Conservation (phyloP, 2,888 invertebrate genomes). For the Orchesella flavescens region DNA sequence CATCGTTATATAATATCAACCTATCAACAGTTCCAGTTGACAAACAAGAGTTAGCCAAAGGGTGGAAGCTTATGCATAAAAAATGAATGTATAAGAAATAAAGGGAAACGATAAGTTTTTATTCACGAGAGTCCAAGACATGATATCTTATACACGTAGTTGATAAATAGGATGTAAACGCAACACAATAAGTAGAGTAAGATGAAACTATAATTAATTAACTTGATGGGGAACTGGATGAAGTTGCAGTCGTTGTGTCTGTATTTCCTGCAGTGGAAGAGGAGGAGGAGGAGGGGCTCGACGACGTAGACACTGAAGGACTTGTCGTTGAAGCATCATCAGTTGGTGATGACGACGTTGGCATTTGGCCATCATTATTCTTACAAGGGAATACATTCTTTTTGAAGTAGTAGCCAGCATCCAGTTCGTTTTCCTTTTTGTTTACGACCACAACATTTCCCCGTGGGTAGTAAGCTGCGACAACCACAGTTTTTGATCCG, state of each 20-base stretch:
- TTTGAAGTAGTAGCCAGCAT: conserved; percentile 59
- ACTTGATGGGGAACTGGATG: neutral
- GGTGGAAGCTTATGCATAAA: neutral
- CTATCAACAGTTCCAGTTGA: neutral
- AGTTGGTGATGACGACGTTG: conserved; percentile 1
- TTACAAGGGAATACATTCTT: conserved; percentile 62
- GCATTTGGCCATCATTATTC: neutral
- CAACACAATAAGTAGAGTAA: neutral
- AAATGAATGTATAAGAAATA: too few relatives aligned
- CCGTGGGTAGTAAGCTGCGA: conserved; percentile 53
- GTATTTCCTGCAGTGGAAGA: neutral
- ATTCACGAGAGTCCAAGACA: neutral
- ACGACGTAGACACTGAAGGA: neutral
- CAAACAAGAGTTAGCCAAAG: neutral
- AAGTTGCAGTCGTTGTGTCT: neutral
- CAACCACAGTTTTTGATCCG: conserved; percentile 54
- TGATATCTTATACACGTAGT: too few relatives aligned
- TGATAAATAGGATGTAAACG: neutral
- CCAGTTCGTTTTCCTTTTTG: conserved; percentile 21
- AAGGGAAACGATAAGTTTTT: neutral
- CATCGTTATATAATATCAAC: neutral
- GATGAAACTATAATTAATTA: neutral
- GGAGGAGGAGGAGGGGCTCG: neutral
- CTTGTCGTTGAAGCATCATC: neutral
- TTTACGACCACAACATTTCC: conserved; percentile 64